A percentile compares a stretch with the other conserved stretches of the same genome.
phyloP scores from a whole-genome alignment of 2,797 vertebrate species.

The Glossophaga mutica region DNA sequence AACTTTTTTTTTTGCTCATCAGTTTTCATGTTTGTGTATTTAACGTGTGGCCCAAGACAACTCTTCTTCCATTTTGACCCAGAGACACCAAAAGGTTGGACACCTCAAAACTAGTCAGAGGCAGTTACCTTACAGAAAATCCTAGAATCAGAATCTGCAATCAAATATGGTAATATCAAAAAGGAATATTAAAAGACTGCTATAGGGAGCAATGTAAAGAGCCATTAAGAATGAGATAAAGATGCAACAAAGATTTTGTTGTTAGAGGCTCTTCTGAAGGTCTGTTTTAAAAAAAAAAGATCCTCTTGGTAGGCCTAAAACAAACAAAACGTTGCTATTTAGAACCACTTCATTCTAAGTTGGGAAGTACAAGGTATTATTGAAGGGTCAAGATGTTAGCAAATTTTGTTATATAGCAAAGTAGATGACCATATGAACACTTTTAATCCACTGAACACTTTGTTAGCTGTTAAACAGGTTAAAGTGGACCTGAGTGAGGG shows the following conservation, averaged over 20 bases:
- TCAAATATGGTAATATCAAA: background rate
- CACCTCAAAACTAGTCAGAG: conserved; percentile 11
- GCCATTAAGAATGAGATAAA: background rate
- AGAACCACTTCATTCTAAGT: conserved; percentile 28
- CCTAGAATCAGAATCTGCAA: conserved; percentile 29
- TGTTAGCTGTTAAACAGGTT: background rate
- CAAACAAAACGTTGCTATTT: background rate
- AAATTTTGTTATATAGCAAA: conserved; percentile 19
- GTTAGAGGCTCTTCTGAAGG: background rate
- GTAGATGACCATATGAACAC: background rate
- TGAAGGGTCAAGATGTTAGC: background rate
- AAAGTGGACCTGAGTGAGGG: background rate
- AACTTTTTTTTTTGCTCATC: too few species aligned
- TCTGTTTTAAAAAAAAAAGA: background rate
- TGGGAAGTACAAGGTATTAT: background rate
- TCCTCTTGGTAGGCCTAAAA: background rate
- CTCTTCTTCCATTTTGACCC: too few species aligned
- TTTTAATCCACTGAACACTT: background rate
- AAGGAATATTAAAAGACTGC: conserved; percentile 26
- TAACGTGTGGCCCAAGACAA: too few species aligned
- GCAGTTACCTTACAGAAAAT: conserved; percentile 22
- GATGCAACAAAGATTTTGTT: background rate
- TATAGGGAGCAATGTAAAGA: background rate
- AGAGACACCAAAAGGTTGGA: too few species aligned
- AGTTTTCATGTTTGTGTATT: too few species aligned